Conservation (phyloP, 1,140 invertebrate genomes). For the Drosophila parabipectinata region DNA sequence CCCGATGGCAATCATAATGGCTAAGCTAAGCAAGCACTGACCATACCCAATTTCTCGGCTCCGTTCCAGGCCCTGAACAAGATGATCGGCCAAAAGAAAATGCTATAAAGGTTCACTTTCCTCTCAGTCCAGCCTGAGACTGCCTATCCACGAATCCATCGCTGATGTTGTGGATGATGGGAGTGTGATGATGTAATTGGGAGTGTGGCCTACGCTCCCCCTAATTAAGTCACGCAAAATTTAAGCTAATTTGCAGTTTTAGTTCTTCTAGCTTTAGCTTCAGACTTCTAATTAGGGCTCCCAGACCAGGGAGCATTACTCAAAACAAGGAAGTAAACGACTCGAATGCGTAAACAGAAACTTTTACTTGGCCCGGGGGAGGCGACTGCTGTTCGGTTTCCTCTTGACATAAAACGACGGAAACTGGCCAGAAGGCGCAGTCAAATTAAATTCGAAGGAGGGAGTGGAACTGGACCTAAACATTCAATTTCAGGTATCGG, state of each 20-base stretch:
- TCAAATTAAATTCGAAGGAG: conserved; percentile 9
- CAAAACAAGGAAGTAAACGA: conserved; percentile 60
- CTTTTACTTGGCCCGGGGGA: conserved; percentile 38
- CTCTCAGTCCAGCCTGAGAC: conserved; percentile 6
- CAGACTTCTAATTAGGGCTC: conserved; percentile 56
- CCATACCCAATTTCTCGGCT: conserved; percentile 47
- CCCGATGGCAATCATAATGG: conserved; percentile 21
- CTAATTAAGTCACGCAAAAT: conserved; percentile 80
- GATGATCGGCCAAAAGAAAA: conserved; percentile 31
- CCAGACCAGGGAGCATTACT: conserved; percentile 36
- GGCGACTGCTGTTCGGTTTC: conserved; percentile 17
- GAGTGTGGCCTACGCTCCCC: conserved; percentile 31
- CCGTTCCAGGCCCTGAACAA: conserved; percentile 49
- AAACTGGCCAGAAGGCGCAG: conserved; percentile 44
- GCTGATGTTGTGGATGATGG: conserved; percentile 11
- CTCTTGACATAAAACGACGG: conserved; percentile 40
- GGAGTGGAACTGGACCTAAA: conserved; percentile 43
- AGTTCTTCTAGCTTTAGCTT: conserved; percentile 49
- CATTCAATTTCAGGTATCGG: conserved; percentile 43
- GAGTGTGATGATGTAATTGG: conserved; percentile 60
- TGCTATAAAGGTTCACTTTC: conserved; percentile 49
- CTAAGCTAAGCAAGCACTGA: conserved; percentile 21
- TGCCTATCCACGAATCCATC: conserved; percentile 11
- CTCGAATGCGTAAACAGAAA: conserved; percentile 32
- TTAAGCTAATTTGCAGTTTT: conserved; percentile 64